Base-by-base conservation (phyloP, 2,797 vertebrate genomes). In the Microctenopoma stevenorrisi region DNA sequence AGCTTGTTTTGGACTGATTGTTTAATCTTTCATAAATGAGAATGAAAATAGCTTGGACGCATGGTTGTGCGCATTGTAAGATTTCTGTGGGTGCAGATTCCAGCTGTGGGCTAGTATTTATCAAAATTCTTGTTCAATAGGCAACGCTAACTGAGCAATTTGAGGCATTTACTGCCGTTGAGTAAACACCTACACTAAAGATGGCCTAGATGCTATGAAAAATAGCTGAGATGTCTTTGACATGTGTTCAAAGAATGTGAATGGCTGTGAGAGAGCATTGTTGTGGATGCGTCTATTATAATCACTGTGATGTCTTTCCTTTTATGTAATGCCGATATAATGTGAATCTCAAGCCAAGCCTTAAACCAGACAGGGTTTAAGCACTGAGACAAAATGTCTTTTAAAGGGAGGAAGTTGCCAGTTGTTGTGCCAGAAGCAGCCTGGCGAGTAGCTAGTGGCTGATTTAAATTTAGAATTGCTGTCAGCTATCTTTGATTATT, bases 381-480 rank as follows among this genome's bases (percentile, higher is more conserved):
- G 60, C 38, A 55, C n/a, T 40, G 26, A 18, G 50, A 66, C 35
- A 68, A 44, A 62, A 61, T 8, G 37, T 76, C 69, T 74, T 64
- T 70, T 1, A 55, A 37, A 53, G 69, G 18, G 40, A 54, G 33
- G 9, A 44, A 25, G 44, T 49, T 57, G 63, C 50, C 64, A 53
- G 68, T 76, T 63, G 3, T 13, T 40, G 54, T 18, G 18, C 18
- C 50, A 60, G 53, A 50, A 59, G 44, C 60, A 40, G 63, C 72
- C 75, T 80, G 79, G 78, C 64, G n/a, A 65, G 52, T 1, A 30
- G 72, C 75, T 70, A 71, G 44, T 4, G 44, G 55, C 47, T 64
- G 70, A 76, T 74, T 76, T 68, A 82, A 82, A 73, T 74, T 50
- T 68, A 63, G 46, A 79, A 72, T 49, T 44, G 59, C 74, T 80